Base-by-base conservation (phyloP, 2,797 vertebrate species). In the Micromesistius poutassou region DNA sequence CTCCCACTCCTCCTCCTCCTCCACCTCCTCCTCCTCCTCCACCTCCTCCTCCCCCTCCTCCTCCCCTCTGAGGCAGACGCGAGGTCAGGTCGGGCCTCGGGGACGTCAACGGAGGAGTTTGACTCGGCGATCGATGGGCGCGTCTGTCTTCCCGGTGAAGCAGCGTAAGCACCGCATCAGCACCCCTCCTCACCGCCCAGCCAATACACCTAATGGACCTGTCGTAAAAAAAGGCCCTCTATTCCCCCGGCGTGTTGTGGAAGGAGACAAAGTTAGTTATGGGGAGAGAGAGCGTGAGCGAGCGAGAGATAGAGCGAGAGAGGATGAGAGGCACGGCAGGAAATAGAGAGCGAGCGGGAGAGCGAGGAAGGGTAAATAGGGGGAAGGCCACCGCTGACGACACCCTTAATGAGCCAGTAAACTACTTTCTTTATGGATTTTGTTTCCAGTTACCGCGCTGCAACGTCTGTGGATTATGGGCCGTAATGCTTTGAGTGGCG, bases 171-270 rank as follows among this genome's bases (percentile, higher is more conserved):
- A 91, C 83, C 89, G 83, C 89, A 91, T 93, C 91, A 91, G 90
- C 90, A 92, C 85, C 90, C 87, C 90, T 91, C 91, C 91, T 91
- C 91, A 91, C 88, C 92, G 88, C 82, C 46, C 82, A 87, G 89
- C 90, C 91, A 93, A 93, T 91, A 90, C 87, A 89, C 77, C 89
- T 92, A 93, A 93, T 93, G 91, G 90, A 92, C 80, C 87, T 77
- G 74, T 85, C 77, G 55, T 85, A 90, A 87, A 88, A 90, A 87
- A 88, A 85, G 87, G 83, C 77, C 88, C 16, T 19, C 71, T 72
- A 19, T 86, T 71, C 79, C 76, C 89, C 89, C 87, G 84, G 28
- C 42, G 84, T 84, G 80, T 74, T 14, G 55, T 22, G 88, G 88
- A 89, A 82, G 88, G 87, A 82, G 76, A 87, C 87, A 87, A 73